Base-by-base conservation (phyloP, 2,888 invertebrate species). In the Cheilosia grossa region DNA sequence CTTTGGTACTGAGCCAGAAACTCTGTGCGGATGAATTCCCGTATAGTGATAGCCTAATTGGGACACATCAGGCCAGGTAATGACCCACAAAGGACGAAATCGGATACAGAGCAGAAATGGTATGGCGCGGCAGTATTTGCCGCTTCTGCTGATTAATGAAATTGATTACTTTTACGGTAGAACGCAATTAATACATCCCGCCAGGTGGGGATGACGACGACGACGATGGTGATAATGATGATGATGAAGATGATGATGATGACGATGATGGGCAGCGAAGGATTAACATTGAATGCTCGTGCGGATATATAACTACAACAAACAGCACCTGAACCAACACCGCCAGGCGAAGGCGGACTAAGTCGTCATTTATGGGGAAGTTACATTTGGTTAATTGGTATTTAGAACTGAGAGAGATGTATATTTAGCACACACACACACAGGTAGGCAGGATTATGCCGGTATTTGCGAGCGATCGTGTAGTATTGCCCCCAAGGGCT, bases 61-160 rank as follows among this genome's bases (percentile, higher is more conserved):
- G 64, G 42, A 72, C 78, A 63, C 49, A 79, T 70, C 70, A 79
- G 64, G 72, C 40, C 27, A 72, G 70, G 78, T 79, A 79, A 79
- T 72, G 78, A 66, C 56, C 78, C 78, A 72, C 72, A 79, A 64
- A 79, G 78, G 70, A 64, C 70, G 63, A 70, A 78, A 56, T 56
- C 63, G 70, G 63, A 78, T 70, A 51, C 59, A 49, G 59, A 53
- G n/a, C 54, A 49, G 17, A 33, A 42, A 40, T 49, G 24, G 30
- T n/a, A 27, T 33, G 44, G 5, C 6, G 27, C 40, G 10, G 9
- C 51, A 10, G 37, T 21, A 72, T 64, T 58, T 47, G 51, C 47
- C 64, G 64, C 64, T 64, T 79, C 64, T 79, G 78, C 64, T 79
- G 78, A 79, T 79, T 79, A 79, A 79, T 79, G 70, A 72, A 72